Conservation (phyloP, 1,140 invertebrate genomes). For the Berghia stephanieae region DNA sequence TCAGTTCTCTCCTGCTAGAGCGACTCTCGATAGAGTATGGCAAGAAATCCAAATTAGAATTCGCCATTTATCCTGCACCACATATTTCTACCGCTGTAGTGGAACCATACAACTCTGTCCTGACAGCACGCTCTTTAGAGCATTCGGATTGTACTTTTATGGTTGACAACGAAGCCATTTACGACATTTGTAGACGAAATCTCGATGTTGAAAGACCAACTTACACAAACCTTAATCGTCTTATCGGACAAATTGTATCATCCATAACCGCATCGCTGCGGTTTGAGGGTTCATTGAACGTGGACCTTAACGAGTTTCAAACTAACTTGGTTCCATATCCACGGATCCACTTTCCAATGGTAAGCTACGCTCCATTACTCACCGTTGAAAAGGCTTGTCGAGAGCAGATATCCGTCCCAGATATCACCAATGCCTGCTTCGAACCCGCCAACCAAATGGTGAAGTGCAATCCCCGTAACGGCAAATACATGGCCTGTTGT, state of each 20-base stretch:
- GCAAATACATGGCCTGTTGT: too few relatives aligned
- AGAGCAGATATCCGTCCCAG: conserved; percentile 65
- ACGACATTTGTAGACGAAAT: too few relatives aligned
- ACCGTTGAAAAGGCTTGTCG: conserved; percentile 68
- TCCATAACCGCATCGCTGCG: conserved; percentile 71
- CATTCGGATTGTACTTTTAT: conserved; percentile 49
- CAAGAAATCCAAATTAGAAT: too few relatives aligned
- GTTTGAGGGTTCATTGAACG: conserved; percentile 79
- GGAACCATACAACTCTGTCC: conserved; percentile 58
- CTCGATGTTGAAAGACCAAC: conserved; percentile 76
- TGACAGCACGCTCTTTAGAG: conserved; percentile 54
- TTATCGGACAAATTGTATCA: conserved; percentile 50
- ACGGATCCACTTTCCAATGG: conserved; percentile 61
- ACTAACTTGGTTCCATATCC: conserved; percentile 71
- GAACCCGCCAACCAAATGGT: too few relatives aligned
- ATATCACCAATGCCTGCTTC: conserved; percentile 79
- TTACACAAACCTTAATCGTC: conserved; percentile 57
- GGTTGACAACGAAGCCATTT: too few relatives aligned
- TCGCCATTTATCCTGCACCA: conserved; percentile 63
- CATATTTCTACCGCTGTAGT: conserved; percentile 53
- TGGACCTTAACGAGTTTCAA: conserved; percentile 78
- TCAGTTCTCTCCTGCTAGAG: conserved; percentile 50
- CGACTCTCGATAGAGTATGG: conserved; percentile 36
- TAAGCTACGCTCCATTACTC: conserved; percentile 57
- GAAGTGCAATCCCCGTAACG: too few relatives aligned